phyloP scores from a whole-genome alignment of 2,888 invertebrate genomes.

The Glyphotaelius pellucidus region DNA sequence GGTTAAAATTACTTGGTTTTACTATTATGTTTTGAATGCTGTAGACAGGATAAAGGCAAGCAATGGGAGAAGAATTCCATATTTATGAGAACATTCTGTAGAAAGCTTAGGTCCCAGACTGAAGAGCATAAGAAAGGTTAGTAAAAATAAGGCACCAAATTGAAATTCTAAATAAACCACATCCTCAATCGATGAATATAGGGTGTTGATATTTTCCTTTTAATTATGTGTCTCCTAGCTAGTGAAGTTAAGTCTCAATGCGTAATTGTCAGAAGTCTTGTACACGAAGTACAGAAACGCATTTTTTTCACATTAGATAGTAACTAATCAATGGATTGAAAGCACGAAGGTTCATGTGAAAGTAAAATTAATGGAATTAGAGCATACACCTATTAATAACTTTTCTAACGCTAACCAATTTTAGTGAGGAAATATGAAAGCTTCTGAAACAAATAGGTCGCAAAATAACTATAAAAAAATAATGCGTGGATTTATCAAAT shows the following conservation, averaged over 20 bases:
- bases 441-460: neutral
- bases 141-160: neutral
- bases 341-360: neutral
- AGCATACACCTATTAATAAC: neutral
- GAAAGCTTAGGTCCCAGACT: neutral
- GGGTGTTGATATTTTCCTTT: neutral
- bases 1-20: neutral
- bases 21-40: neutral
- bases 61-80: slow-evolving; percentile 2
- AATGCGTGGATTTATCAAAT: neutral
- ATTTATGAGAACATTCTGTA: neutral
- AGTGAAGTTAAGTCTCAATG: neutral
- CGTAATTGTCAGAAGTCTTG: neutral
- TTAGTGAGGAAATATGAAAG: neutral
- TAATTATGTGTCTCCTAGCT: neutral
- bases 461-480: neutral
- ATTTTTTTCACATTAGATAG: neutral
- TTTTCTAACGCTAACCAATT: neutral
- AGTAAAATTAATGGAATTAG: neutral
- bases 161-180: neutral
- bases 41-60: neutral
- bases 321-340: neutral
- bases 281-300: neutral
- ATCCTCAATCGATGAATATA: neutral
- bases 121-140: neutral